Conservation (phyloP, 2,888 invertebrate genomes). For the Uropetala carovei region DNA sequence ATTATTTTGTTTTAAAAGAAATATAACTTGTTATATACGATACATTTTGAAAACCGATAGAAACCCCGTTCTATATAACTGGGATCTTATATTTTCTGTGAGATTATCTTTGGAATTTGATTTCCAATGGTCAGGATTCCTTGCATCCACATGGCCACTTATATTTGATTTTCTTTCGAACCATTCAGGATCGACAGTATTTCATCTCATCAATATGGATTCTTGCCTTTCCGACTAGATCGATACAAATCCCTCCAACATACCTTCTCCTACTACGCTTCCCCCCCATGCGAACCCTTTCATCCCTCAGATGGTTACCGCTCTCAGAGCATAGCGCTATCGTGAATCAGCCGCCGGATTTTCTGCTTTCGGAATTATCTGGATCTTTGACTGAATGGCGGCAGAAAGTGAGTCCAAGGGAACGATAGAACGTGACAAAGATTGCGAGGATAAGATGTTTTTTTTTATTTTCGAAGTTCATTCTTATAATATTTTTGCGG, state of each 20-base stretch:
- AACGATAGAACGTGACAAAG: slow-evolving; percentile 44
- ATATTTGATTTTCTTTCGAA: not conserved
- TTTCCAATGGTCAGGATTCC: not conserved
- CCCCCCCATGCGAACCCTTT: not conserved
- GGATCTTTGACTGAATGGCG: slow-evolving; percentile 34
- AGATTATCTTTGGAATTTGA: not conserved
- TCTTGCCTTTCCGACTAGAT: not conserved
- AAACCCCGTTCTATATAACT: no score
- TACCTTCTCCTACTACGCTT: not conserved
- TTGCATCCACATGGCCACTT: not conserved
- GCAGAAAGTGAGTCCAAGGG: not conserved
- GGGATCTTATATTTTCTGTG: not conserved
- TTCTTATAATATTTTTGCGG: not conserved
- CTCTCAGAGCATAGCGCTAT: slow-evolving; percentile 8
- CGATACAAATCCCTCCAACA: not conserved
- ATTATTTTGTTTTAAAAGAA: no score
- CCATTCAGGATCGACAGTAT: not conserved
- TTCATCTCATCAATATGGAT: not conserved
- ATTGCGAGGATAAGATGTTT: not conserved
- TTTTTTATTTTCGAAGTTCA: not conserved
- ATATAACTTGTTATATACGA: no score
- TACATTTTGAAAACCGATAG: no score
- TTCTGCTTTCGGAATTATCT: slow-evolving; percentile 27
- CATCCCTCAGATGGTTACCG: not conserved
- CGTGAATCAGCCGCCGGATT: slow-evolving; percentile 42